Evolutionary conservation across 2,113 vertebrate species (phyloP).

Genomic region (Ranitomeya imitator): DNA sequence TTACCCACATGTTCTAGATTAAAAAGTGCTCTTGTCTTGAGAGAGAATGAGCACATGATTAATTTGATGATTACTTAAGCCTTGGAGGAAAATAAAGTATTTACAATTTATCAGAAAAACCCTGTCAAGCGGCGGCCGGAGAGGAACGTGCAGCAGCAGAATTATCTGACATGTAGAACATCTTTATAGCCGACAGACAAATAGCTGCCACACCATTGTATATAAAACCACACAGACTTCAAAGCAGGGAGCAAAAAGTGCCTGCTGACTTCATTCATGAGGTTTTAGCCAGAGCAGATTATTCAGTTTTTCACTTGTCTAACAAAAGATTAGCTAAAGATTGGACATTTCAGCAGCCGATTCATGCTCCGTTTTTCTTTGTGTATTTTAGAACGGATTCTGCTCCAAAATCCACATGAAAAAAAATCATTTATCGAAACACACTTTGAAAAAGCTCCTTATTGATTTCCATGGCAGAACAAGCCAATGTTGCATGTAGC

Average conservation of each 20-base stretch:
- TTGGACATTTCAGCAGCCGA: not conserved
- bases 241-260: not conserved
- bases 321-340: not conserved
- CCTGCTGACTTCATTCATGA: not conserved
- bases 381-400: no score
- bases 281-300: not conserved
- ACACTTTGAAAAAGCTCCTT: no score
- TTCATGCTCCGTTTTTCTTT: not conserved
- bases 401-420: no score
- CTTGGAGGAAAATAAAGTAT: slow-evolving; percentile 41
- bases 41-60: slow-evolving; percentile 51
- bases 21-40: slow-evolving; percentile 5
- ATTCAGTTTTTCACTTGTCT: not conserved
- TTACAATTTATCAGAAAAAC: slow-evolving; percentile 57
- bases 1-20: slow-evolving; percentile 47
- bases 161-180: slow-evolving; percentile 32
- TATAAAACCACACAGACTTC: not conserved
- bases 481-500: no score
- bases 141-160: slow-evolving; percentile 25
- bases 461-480: no score
- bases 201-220: not conserved
- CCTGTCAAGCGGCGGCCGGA: not conserved
- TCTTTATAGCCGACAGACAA: slow-evolving; percentile 38
- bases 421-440: no score
- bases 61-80: slow-evolving; percentile 50